These are phyloP conservation scores for Odontomyia ornata DNA, from an alignment of 2,888 invertebrate species.

Conservation along the genomic window DNA sequence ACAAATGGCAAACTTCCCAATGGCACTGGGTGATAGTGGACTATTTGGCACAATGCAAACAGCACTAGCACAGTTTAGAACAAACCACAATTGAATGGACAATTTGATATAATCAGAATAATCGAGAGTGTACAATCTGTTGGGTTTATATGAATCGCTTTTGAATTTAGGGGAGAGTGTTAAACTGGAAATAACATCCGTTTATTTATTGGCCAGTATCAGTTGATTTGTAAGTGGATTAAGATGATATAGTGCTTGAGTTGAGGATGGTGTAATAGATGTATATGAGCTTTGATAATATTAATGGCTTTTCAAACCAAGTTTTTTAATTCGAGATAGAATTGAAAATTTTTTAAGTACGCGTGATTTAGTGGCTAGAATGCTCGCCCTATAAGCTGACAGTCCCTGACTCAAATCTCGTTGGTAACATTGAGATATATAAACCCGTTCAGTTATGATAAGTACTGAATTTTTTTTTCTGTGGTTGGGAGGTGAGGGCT, in stretches of 20 bases:
- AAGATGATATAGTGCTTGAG: not conserved
- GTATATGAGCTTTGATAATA: not conserved
- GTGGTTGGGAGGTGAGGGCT: too few relatives aligned
- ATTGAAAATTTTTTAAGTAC: too few relatives aligned
- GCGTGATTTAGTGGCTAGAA: too few relatives aligned
- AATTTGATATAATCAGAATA: slow-evolving; percentile 40
- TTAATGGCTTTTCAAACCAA: too few relatives aligned
- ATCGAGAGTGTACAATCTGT: slow-evolving; percentile 4
- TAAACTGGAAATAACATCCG: slow-evolving; percentile 18
- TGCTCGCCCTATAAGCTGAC: too few relatives aligned
- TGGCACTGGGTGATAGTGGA: not conserved
- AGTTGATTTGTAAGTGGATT: not conserved
- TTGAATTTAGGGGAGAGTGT: slow-evolving; percentile 8
- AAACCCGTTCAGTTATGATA: too few relatives aligned
- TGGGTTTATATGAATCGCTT: slow-evolving; percentile 10
- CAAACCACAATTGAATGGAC: slow-evolving; percentile 38
- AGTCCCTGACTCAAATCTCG: too few relatives aligned
- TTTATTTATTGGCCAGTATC: not conserved
- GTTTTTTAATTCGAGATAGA: too few relatives aligned
- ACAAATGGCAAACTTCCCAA: slow-evolving; percentile 11
- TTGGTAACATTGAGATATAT: too few relatives aligned
- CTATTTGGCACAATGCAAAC: slow-evolving; percentile 16
- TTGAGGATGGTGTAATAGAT: not conserved
- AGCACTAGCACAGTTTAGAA: slow-evolving; percentile 8
- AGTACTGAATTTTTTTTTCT: too few relatives aligned